Base-by-base conservation (phyloP, 2,797 vertebrate genomes). In the Hozukius guyotensis region DNA sequence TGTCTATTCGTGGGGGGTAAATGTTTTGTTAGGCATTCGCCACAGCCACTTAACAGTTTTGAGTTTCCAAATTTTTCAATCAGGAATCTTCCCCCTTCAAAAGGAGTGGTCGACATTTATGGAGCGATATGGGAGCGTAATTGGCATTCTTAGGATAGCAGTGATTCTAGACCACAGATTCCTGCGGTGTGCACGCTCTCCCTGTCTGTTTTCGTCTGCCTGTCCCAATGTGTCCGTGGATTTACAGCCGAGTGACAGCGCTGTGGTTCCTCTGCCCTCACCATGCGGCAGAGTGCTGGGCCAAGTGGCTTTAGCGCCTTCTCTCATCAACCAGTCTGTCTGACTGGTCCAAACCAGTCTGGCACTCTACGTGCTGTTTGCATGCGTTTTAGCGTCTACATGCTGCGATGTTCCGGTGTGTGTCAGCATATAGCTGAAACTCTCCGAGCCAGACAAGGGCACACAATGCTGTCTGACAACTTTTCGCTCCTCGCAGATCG, bases 81-180 rank as follows among this genome's bases (percentile, higher is more conserved):
- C 80, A 88, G 89, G 78, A 56, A 53, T 77, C 72, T 36, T 46
- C 65, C 59, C 88, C 81, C 88, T 89, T 87, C 86, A 92, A 92
- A 49, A 89, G 76, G 42, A 82, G 68, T 55, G 52, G 83, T 67
- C 71, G 61, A 59, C 75, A 66, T 81, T 83, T 90, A 85, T 70
- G 84, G 77, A 81, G 87, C 81, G 81, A 89, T 85, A 92, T 74
- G 84, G 84, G 77, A 88, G 88, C 29, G 66, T 77, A 85, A 93
- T 92, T 90, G 90, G 85, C 92, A 95, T 95, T 93, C 91, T 91
- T 89, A 60, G 88, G 91, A 95, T 94, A 80, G 90, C 88, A 82
- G 83, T 75, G 82, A 94, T 93, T 95, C 91, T 88, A 94, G 91
- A 94, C 93, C 95, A 90, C 92, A 93, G 92, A 96, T 96, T 96